phyloP scores from a whole-genome alignment of 2,113 vertebrate species.

The Anser brachyrhynchus region DNA sequence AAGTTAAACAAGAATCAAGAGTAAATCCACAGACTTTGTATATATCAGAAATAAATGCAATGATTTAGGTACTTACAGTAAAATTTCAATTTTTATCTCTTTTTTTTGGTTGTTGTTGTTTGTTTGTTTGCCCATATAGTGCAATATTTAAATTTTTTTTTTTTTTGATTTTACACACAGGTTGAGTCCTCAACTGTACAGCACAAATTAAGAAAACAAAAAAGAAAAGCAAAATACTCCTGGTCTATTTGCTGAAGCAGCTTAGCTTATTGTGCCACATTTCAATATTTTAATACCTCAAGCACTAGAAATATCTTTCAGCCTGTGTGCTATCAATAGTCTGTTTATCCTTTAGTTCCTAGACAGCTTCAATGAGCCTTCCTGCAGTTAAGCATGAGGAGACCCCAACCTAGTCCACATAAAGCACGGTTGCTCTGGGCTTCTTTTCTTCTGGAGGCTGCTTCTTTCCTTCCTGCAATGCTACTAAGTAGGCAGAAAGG shows the following conservation, averaged over 20 bases:
- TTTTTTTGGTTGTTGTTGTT: not conserved
- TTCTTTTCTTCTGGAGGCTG: not conserved
- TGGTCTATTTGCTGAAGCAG: not conserved
- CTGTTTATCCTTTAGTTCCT: not conserved
- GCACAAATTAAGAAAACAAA: not conserved
- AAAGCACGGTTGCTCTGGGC: not conserved
- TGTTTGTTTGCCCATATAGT: not conserved
- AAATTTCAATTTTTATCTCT: not conserved
- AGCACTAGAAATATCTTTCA: not conserved
- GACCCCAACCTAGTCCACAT: not conserved
- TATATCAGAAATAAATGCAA: not conserved
- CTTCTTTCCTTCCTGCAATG: not conserved
- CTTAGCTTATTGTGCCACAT: not conserved
- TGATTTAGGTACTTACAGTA: not conserved
- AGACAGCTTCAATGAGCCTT: not conserved
- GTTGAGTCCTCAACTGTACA: not conserved
- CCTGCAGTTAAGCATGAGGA: not conserved
- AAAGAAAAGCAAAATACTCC: not conserved
- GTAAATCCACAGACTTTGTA: not conserved
- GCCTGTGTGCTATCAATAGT: not conserved
- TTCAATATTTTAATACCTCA: not conserved
- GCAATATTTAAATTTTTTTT: not conserved
- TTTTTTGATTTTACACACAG: not conserved
- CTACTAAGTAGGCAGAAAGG: not conserved
- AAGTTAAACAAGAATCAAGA: not conserved